Evolutionary conservation across 2,888 invertebrate species (phyloP).

Genomic region (Acleris literana): DNA sequence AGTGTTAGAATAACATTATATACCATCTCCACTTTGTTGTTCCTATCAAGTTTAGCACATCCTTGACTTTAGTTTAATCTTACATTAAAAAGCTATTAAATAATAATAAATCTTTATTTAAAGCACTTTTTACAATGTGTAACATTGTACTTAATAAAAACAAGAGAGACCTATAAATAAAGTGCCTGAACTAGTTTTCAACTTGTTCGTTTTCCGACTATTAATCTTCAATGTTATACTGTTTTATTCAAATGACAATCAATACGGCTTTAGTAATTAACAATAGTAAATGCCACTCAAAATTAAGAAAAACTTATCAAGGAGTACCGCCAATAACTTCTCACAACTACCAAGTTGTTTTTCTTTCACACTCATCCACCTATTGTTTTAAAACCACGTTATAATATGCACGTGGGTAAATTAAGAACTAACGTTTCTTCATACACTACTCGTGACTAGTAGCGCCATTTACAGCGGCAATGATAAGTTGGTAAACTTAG

Average conservation of each 20-base stretch:
- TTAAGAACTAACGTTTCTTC: slow-evolving; percentile 6
- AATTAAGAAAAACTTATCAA: slow-evolving; percentile 10
- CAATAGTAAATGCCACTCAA: slow-evolving; percentile 20
- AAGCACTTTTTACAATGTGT: no score
- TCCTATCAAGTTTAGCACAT: no score
- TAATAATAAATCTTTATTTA: no score
- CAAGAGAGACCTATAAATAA: no score
- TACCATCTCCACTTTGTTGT: no score
- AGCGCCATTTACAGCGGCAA: neutral
- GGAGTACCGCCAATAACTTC: slow-evolving; percentile 25
- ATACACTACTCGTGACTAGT: slow-evolving; percentile 5
- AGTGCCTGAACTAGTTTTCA: no score
- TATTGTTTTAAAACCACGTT: slow-evolving; percentile 26
- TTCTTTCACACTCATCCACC: slow-evolving; percentile 20
- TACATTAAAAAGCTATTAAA: no score
- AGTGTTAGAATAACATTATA: no score
- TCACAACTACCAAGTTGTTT: slow-evolving; percentile 20
- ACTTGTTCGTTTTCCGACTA: neutral
- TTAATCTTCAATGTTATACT: neutral
- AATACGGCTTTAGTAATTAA: slow-evolving; percentile 13
- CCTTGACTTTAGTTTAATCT: no score
- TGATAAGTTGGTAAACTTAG: slow-evolving; percentile 17
- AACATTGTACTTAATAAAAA: no score
- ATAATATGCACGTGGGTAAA: slow-evolving; percentile 8
- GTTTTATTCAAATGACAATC: slow-evolving; percentile 12